phyloP scores from a whole-genome alignment of 2,888 invertebrate species.

The Sinhomidia bicolor region DNA sequence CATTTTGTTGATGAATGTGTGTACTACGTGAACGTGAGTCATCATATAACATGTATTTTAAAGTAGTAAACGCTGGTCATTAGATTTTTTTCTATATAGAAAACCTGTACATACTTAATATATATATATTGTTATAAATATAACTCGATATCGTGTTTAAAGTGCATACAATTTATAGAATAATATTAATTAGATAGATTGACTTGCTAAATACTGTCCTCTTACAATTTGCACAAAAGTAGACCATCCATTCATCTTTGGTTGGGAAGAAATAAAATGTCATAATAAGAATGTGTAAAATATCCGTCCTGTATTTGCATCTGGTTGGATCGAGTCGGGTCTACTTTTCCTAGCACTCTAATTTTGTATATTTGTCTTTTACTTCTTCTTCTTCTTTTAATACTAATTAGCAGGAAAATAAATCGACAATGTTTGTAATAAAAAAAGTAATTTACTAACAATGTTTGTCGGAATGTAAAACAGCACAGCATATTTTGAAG shows the following conservation, averaged over 20 bases:
- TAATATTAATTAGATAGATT: too few species aligned
- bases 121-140: too few species aligned
- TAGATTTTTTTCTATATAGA: constrained; percentile 21
- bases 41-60: constrained; percentile 38
- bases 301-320: neutral
- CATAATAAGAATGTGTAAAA: constrained; percentile 5
- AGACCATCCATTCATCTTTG: neutral
- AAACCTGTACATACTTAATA: neutral
- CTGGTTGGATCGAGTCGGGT: too few species aligned
- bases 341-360: neutral
- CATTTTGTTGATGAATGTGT: neutral
- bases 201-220: constrained; percentile 28
- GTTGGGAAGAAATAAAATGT: neutral
- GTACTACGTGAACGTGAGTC: constrained; percentile 28
- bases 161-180: too few species aligned
- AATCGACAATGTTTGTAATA: too few species aligned
- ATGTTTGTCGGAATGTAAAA: too few species aligned
- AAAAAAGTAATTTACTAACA: too few species aligned
- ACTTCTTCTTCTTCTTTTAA: neutral
- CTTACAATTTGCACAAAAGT: neutral
- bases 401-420: neutral
- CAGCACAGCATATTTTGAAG: too few species aligned
- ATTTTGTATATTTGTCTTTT: neutral
- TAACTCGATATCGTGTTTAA: too few species aligned
- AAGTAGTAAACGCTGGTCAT: constrained; percentile 48